Conservation (phyloP, 2,888 invertebrate genomes). For the Pimpla rufipes region DNA sequence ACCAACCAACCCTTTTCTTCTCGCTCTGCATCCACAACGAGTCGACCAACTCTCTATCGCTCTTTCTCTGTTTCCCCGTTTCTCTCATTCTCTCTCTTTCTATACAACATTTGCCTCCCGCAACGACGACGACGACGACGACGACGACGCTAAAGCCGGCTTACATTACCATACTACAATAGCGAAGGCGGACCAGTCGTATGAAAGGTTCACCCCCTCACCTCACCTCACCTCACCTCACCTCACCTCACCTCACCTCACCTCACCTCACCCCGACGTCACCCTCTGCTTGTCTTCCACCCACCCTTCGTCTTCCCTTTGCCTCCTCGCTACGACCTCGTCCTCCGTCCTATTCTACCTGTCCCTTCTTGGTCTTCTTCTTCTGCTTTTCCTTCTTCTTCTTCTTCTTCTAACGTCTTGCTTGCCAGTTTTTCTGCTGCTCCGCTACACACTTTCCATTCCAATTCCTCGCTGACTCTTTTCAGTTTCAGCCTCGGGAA, state of each 20-base stretch:
- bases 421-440: conserved; percentile 31
- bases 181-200: conserved; percentile 42
- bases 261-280: too few relatives aligned
- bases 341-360: too few relatives aligned
- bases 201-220: conserved; percentile 29
- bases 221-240: too few relatives aligned
- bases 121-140: conserved; percentile 16
- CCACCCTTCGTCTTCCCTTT: too few relatives aligned
- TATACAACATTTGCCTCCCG: conserved; percentile 24
- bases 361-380: too few relatives aligned
- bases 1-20: neutral
- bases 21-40: conserved; percentile 30
- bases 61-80: too few relatives aligned
- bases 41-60: too few relatives aligned
- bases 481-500: conserved; percentile 42
- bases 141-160: conserved; percentile 46
- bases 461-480: conserved; percentile 36
- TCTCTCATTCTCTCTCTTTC: neutral
- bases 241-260: too few relatives aligned
- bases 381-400: too few relatives aligned
- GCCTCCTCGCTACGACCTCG: too few relatives aligned
- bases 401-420: conserved; percentile 14
- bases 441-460: conserved; percentile 25
- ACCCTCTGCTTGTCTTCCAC: too few relatives aligned
- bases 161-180: conserved; percentile 53